A percentile compares a stretch with the other conserved stretches of the same genome.
Evolutionary conservation across 1,140 invertebrate genomes (phyloP).

Genomic region (Anoplolepis gracilipes): DNA sequence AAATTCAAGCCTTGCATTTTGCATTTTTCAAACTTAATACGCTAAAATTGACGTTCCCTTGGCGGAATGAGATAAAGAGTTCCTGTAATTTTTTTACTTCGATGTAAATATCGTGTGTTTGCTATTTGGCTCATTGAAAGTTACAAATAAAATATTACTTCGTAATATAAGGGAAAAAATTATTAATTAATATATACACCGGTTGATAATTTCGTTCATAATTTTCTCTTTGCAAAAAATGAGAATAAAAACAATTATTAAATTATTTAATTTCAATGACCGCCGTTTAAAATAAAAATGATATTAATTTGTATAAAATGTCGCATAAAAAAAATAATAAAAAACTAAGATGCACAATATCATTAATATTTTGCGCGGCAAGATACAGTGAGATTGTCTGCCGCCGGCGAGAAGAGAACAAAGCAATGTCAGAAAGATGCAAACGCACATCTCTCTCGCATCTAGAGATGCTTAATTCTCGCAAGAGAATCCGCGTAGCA

Average conservation of each 20-base stretch:
- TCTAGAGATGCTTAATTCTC: conserved; percentile 40
- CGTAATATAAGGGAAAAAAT: background rate
- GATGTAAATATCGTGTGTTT: conserved; percentile 4
- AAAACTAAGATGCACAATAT: background rate
- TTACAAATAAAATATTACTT: background rate
- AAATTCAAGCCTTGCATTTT: conserved; percentile 7
- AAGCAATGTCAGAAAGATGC: conserved; percentile 17
- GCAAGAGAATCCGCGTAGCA: background rate
- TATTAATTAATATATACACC: background rate
- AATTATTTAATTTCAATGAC: background rate
- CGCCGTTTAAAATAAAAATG: background rate
- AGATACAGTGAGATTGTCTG: conserved; percentile 16
- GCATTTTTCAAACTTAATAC: conserved; percentile 40
- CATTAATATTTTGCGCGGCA: conserved; percentile 19
- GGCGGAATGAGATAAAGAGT: background rate
- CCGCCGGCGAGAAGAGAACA: conserved; percentile 21
- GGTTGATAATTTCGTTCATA: background rate
- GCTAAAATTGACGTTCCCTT: background rate
- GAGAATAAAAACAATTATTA: background rate
- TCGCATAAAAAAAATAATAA: background rate
- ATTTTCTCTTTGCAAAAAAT: background rate
- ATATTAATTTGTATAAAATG: background rate
- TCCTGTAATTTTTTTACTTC: background rate
- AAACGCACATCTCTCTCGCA: background rate
- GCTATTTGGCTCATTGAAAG: background rate